Conservation (phyloP, 2,113 vertebrate species). For the Chitala chitala region DNA sequence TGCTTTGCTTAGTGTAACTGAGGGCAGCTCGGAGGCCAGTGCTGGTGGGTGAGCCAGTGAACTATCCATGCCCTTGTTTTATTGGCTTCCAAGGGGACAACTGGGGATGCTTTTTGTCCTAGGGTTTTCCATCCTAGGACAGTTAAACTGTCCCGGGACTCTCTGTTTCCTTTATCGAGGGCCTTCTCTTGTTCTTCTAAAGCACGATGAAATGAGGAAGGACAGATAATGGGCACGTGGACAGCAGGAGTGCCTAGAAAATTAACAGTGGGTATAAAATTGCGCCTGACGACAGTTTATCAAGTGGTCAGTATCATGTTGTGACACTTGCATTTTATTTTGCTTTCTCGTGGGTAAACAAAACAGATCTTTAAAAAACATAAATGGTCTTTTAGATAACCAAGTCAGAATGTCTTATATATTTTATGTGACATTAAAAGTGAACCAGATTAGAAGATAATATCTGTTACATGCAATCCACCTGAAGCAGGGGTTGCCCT, state of each 20-base stretch:
- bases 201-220: neutral
- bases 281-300: neutral
- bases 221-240: slow-evolving; percentile 1
- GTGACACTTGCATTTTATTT: neutral
- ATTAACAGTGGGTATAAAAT: slow-evolving; percentile 19
- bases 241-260: neutral
- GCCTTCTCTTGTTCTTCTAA: neutral
- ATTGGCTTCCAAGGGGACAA: slow-evolving; percentile 4
- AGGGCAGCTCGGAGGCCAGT: neutral
- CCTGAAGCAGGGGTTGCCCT: neutral
- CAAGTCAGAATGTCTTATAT: slow-evolving; percentile 1
- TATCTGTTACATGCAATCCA: neutral
- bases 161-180: slow-evolving; percentile 2
- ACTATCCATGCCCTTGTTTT: slow-evolving; percentile 11
- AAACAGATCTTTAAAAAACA: no score
- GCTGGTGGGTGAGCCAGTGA: slow-evolving; percentile 12
- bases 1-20: neutral
- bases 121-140: slow-evolving; percentile 11
- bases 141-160: slow-evolving; percentile 13
- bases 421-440: no score
- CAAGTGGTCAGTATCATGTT: slow-evolving; percentile 5
- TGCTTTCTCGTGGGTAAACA: neutral
- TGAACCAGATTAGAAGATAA: no score
- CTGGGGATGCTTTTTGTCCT: slow-evolving; percentile 12
- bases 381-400: neutral